Conservation (phyloP, 2,113 vertebrate species). For the Herpetotheres cachinnans region DNA sequence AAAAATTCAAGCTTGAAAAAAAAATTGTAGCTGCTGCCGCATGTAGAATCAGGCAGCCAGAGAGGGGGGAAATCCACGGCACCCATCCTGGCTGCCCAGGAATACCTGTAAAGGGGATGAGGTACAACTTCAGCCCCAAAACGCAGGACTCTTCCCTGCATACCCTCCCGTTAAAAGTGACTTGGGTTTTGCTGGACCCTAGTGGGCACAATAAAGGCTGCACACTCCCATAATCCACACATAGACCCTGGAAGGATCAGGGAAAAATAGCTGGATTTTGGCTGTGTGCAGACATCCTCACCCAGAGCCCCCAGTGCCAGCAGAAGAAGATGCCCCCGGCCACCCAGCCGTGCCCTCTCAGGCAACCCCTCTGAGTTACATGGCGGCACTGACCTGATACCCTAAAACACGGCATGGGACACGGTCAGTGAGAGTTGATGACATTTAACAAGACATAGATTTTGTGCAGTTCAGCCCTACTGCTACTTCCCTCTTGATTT, state of each 20-base stretch:
- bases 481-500: not conserved
- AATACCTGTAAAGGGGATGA: not conserved
- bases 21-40: not conserved
- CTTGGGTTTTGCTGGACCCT: not conserved
- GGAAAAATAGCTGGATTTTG: not conserved
- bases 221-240: not conserved
- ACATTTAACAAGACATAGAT: not conserved
- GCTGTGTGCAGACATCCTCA: not conserved
- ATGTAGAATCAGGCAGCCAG: not conserved
- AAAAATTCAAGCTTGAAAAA: not conserved
- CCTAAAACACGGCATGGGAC: rapidly evolving
- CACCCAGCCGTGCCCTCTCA: not conserved
- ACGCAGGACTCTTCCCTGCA: rapidly evolving
- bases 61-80: not conserved
- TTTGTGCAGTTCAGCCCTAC: not conserved
- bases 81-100: not conserved
- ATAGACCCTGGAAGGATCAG: not conserved
- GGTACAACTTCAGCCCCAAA: not conserved
- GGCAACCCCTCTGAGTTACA: not conserved
- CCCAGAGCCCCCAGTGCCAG: not conserved
- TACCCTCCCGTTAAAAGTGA: not conserved
- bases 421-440: rapidly evolving
- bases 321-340: not conserved
- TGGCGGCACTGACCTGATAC: not conserved
- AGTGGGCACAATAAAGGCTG: not conserved